phyloP scores from a whole-genome alignment of 2,888 invertebrate genomes.

The Doris montereyensis region DNA sequence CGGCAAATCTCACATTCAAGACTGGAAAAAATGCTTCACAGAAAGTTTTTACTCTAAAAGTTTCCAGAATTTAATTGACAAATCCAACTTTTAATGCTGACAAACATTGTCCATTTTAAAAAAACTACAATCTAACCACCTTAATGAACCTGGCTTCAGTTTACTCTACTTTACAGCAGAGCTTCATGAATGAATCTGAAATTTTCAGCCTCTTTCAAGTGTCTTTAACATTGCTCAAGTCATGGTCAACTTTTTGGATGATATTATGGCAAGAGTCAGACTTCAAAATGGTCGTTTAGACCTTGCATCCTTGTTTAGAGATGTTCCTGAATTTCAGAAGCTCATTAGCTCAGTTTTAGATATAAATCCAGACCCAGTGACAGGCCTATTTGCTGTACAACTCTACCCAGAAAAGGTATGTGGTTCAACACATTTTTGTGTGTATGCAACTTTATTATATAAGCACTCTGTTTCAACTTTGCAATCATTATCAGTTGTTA shows the following conservation, averaged over 20 bases:
- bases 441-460: no score
- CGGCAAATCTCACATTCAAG: conserved; percentile 29
- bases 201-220: neutral
- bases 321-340: conserved; percentile 41
- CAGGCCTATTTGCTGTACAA: conserved; percentile 41
- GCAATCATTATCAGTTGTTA: no score
- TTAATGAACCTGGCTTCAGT: neutral
- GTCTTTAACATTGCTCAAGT: neutral
- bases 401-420: conserved; percentile 47
- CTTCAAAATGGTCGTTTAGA: conserved; percentile 43
- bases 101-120: neutral
- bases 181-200: conserved; percentile 22
- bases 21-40: conserved; percentile 47
- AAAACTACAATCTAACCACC: neutral
- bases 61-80: no score
- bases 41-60: conserved; percentile 43
- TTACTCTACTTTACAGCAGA: conserved; percentile 17
- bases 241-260: conserved; percentile 35
- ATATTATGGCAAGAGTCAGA: conserved; percentile 41
- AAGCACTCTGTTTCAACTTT: no score
- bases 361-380: conserved; percentile 44
- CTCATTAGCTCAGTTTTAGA: conserved; percentile 40
- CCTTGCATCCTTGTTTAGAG: conserved; percentile 46
- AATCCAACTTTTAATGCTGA: conserved; percentile 40
- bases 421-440: no score